phyloP scores from a whole-genome alignment of 2,797 vertebrate genomes.

The Chelidonichthys spinosus region DNA sequence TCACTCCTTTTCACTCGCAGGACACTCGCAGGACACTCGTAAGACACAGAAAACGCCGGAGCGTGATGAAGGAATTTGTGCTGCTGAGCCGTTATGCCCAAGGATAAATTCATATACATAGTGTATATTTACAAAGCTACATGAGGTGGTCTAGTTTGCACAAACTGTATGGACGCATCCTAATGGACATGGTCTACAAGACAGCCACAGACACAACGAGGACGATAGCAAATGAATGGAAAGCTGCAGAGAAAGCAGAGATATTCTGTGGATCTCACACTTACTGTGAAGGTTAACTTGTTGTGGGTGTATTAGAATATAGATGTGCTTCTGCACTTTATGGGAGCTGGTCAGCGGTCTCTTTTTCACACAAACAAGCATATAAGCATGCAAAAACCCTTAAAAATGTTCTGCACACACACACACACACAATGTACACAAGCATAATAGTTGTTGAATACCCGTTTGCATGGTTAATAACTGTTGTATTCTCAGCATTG shows the following conservation, averaged over 20 bases:
- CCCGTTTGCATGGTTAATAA: slow-evolving; percentile 56
- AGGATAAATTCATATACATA: slow-evolving; percentile 16
- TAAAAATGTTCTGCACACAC: background rate
- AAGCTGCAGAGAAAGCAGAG: slow-evolving; percentile 10
- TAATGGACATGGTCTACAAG: background rate
- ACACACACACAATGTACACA: slow-evolving; percentile 13
- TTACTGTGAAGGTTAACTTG: slow-evolving; percentile 15
- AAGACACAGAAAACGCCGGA: slow-evolving; percentile 23
- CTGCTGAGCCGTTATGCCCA: slow-evolving; percentile 13
- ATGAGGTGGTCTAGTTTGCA: background rate
- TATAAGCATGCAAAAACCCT: background rate
- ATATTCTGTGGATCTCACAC: background rate
- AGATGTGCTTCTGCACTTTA: slow-evolving; percentile 3
- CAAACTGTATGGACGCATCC: slow-evolving; percentile 4
- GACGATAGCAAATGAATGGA: slow-evolving; percentile 15
- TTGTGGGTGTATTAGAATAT: background rate
- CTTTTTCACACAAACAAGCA: slow-evolving; percentile 7
- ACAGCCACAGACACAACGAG: slow-evolving; percentile 7
- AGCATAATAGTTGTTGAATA: slow-evolving; percentile 32
- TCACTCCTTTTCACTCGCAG: slow-evolving; percentile 11
- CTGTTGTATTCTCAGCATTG: slow-evolving; percentile 48
- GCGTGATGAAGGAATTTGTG: slow-evolving; percentile 17
- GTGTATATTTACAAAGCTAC: background rate
- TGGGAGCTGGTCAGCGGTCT: background rate
- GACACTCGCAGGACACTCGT: too few relatives aligned